Evolutionary conservation across 2,797 vertebrate genomes (phyloP).

Genomic region (Gadopsis marmoratus): DNA sequence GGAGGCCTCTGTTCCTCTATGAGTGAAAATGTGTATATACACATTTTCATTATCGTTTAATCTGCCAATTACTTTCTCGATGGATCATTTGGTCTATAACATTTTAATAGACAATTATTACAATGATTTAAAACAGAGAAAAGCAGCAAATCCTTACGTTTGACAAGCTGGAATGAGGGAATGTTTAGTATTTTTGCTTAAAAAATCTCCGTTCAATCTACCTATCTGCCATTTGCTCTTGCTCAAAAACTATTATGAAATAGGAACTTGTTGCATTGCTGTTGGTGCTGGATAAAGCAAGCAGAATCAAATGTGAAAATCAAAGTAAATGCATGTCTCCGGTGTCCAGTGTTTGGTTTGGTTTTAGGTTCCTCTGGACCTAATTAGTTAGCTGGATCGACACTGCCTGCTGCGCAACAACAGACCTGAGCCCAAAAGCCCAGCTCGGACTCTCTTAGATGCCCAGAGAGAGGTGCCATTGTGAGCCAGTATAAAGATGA

Average conservation of each 20-base stretch:
- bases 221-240: not conserved
- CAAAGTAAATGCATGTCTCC: slow-evolving; percentile 10
- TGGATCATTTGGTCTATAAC: too few relatives aligned
- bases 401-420: slow-evolving; percentile 23
- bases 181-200: not conserved
- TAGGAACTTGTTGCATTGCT: not conserved
- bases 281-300: not conserved
- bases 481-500: slow-evolving; percentile 24
- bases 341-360: slow-evolving; percentile 25
- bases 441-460: slow-evolving; percentile 21
- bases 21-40: not conserved
- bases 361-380: slow-evolving; percentile 45
- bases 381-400: slow-evolving; percentile 23
- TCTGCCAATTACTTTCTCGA: not conserved
- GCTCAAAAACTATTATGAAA: not conserved
- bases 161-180: not conserved
- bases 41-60: not conserved
- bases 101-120: too few relatives aligned
- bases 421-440: slow-evolving; percentile 55
- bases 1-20: not conserved
- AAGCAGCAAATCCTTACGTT: not conserved
- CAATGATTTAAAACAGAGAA: not conserved
- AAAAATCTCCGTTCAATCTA: not conserved
- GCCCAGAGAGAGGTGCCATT: slow-evolving; percentile 20
- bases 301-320: not conserved